Evolutionary conservation across 2,888 invertebrate genomes (phyloP).

Genomic region (Leptinotarsa rubiginosa): DNA sequence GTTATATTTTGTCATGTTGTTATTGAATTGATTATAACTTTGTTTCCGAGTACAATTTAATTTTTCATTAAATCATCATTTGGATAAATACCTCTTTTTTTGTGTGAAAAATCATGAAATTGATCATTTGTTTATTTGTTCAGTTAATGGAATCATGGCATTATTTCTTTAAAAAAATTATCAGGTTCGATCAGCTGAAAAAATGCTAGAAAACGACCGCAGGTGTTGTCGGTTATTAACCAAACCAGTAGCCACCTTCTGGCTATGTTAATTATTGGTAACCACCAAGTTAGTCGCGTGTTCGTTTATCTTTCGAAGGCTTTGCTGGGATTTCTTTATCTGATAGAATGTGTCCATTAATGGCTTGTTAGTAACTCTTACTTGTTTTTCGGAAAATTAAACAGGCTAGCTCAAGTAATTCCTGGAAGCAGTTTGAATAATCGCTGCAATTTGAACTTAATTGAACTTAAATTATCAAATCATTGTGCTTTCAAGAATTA

Average conservation of each 20-base stretch:
- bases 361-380: constrained; percentile 22
- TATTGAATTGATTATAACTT: too few species aligned
- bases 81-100: too few species aligned
- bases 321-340: constrained; percentile 19
- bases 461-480: background rate
- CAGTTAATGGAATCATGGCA: too few species aligned
- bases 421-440: background rate
- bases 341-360: constrained; percentile 21
- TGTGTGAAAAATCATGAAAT: too few species aligned
- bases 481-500: too few species aligned
- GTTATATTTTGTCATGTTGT: too few species aligned
- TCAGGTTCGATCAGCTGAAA: background rate
- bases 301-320: constrained; percentile 22
- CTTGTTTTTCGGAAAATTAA: constrained; percentile 6
- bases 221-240: constrained; percentile 2
- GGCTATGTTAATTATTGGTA: constrained; percentile 8
- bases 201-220: background rate
- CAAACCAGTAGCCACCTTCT: constrained; percentile 15
- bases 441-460: background rate
- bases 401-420: background rate
- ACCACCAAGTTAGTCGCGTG: constrained; percentile 23
- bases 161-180: background rate
- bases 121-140: too few species aligned
- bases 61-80: too few species aligned
- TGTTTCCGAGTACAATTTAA: too few species aligned